phyloP scores from a whole-genome alignment of 1,140 invertebrate genomes.

The Planococcus citri region DNA sequence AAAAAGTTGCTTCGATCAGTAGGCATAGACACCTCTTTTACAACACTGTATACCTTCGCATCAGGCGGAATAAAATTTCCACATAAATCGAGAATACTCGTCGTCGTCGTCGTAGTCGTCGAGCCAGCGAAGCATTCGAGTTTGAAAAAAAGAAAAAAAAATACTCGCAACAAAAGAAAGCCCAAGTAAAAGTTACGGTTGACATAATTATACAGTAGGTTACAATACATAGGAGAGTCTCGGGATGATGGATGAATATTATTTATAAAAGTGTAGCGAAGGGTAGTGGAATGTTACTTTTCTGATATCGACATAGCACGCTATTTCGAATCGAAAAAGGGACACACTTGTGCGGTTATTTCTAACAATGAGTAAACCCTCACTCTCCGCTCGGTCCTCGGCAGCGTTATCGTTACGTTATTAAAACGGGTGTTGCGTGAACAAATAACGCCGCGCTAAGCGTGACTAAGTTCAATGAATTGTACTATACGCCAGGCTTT shows the following conservation, averaged over 20 bases:
- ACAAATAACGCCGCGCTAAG: neutral
- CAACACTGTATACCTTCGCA: neutral
- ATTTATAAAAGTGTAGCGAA: constrained; percentile 13
- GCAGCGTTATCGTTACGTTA: neutral
- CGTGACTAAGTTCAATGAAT: constrained; percentile 6
- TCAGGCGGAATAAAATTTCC: constrained; percentile 2
- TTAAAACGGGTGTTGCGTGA: constrained; percentile 6
- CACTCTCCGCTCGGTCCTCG: neutral
- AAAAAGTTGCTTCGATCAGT: too few species aligned
- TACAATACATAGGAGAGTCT: neutral
- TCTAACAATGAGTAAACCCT: constrained; percentile 3
- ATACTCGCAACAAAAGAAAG: neutral
- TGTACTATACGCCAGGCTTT: neutral
- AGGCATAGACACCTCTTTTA: too few species aligned
- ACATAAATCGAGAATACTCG: neutral
- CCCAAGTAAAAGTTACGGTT: neutral
- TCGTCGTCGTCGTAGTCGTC: too few species aligned
- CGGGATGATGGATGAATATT: constrained; percentile 10
- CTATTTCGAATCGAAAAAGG: constrained; percentile 14
- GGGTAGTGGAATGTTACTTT: constrained; percentile 16
- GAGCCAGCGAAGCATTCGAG: neutral
- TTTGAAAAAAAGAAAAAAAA: neutral
- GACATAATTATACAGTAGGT: constrained; percentile 1
- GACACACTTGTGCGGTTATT: constrained; percentile 6
- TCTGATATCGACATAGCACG: constrained; percentile 13